These are phyloP conservation scores for Hydrozoanthus tunicans DNA, from an alignment of 64 coral and sea anemone genomes.

Conservation along the genomic window DNA sequence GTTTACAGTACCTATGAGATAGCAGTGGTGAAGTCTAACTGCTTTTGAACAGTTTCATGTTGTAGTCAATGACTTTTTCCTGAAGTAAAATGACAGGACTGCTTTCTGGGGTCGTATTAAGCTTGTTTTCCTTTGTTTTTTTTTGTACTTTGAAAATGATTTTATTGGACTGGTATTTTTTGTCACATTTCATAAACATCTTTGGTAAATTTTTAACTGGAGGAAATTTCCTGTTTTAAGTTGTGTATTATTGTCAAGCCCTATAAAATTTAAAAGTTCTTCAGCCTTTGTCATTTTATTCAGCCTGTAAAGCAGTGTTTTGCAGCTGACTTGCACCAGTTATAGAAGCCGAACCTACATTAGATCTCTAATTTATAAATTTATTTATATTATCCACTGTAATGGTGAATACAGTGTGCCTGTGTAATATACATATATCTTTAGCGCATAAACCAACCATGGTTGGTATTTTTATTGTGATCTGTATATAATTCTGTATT, in stretches of 20 bases:
- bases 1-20: not conserved
- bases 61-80: not conserved
- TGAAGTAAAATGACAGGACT: not conserved
- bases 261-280: not conserved
- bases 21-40: not conserved
- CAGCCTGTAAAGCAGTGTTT: slow-evolving; percentile 20
- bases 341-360: slow-evolving; percentile 21
- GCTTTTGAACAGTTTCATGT: not conserved
- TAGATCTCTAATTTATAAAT: slow-evolving; percentile 62
- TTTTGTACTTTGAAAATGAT: not conserved
- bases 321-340: slow-evolving; percentile 8
- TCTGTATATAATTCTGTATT: slow-evolving; percentile 69
- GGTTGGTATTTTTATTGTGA: slow-evolving; percentile 64
- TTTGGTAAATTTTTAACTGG: not conserved
- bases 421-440: slow-evolving; percentile 48
- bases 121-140: not conserved
- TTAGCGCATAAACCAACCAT: not conserved
- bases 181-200: not conserved
- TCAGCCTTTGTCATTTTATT: not conserved
- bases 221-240: not conserved
- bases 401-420: slow-evolving; percentile 12
- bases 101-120: not conserved
- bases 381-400: slow-evolving; percentile 62
- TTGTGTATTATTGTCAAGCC: not conserved
- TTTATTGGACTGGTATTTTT: not conserved